Base-by-base conservation (phyloP, 64 coral and sea anemone genomes). In the Pachyseris speciosa region DNA sequence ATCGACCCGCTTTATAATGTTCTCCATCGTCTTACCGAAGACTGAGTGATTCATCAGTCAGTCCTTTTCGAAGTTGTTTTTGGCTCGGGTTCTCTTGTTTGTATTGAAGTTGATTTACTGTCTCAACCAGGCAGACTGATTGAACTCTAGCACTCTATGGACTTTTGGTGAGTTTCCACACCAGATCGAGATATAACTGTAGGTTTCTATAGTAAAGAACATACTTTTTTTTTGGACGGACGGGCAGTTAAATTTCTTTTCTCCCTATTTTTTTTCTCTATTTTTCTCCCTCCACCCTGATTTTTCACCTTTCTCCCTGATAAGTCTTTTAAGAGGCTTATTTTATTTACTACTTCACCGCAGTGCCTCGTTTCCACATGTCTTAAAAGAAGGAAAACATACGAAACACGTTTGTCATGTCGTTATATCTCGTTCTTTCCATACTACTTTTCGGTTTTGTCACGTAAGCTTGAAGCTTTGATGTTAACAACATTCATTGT, bases 231-330 rank as follows among this genome's bases (percentile, higher is more conserved):
- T n/a, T n/a, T n/a, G n/a, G 59, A 64, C 20, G 59, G 26, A 64
- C 59, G 25, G 59, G 59, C 59, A 9, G 22, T 28, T 28, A 64
- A 64, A 64, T 64, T 27, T 64, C 59, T 28, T 28, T 3, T 28
- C 59, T 64, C 59, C 59, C 25, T 64, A 31, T 59, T 58, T 37
- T 85, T 85, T 69, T 38, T 22, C 17, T 13, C 24, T 24, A 16
- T n/a, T n/a, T 48, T 85, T 85, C 47, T 68, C n/a, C 83, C 39
- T 42, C 22, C 37, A 48, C 83, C 83, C 59, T 67, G 59, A 66
- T 85, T 40, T 85, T 85, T 85, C 37, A 50, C 39, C 83, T 69
- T 49, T 68, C 83, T 86, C 60, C n/a, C 13, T 64, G 55, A 41
- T 84, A 64, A 60, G 57, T 64, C 55, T 84, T 40, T 83, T 63